Conservation (phyloP, 1,140 invertebrate species). For the Capitella teleta region DNA sequence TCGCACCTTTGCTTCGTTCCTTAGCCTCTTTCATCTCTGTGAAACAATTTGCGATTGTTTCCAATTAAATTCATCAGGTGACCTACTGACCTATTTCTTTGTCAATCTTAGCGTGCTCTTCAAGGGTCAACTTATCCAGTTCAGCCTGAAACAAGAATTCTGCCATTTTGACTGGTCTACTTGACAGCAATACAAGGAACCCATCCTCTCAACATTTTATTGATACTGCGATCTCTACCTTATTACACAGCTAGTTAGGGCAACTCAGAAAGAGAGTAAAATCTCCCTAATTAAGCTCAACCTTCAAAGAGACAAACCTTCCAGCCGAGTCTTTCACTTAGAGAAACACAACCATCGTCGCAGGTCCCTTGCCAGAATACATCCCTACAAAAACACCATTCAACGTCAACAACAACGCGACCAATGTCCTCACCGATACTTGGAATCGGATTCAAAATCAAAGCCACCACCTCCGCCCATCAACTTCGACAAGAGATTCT, state of each 20-base stretch:
- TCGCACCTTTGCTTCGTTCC: no score
- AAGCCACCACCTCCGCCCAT: no score
- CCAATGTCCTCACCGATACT: background rate
- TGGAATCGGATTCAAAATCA: no score
- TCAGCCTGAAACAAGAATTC: constrained; percentile 18
- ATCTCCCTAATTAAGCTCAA: background rate
- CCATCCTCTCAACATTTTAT: background rate
- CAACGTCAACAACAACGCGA: no score
- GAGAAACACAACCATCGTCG: constrained; percentile 65
- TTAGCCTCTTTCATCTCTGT: no score
- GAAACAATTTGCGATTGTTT: no score
- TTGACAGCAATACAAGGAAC: background rate
- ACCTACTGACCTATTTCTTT: constrained; percentile 1
- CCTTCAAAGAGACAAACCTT: constrained; percentile 30
- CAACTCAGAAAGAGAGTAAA: background rate
- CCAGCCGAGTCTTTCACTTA: constrained; percentile 78
- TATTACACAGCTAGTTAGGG: background rate
- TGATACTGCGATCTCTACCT: background rate
- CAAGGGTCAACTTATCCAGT: constrained; percentile 16
- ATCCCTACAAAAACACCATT: constrained; percentile 50
- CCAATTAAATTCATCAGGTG: no score
- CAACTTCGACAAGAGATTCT: no score
- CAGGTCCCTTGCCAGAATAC: constrained; percentile 78
- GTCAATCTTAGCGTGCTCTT: constrained; percentile 17
- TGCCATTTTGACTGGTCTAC: background rate